phyloP scores from a whole-genome alignment of 2,888 invertebrate species.

The Ernsta delagoae region DNA sequence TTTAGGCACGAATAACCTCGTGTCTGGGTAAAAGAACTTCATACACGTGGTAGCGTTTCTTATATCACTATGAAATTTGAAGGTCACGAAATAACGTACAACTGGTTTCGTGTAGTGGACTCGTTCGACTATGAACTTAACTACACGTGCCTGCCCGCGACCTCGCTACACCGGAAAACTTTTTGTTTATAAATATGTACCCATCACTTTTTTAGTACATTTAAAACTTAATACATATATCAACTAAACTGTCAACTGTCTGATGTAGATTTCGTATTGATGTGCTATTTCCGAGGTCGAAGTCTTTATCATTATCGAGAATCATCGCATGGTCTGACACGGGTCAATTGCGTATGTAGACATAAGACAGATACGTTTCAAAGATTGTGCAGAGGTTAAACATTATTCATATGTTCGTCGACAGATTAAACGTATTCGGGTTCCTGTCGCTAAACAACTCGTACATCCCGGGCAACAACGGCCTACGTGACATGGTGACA shows the following conservation, averaged over 20 bases:
- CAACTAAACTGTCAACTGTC: not conserved
- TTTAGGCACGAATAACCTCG: not conserved
- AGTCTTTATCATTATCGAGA: too few relatives aligned
- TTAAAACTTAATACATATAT: not conserved
- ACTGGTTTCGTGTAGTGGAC: slow-evolving; percentile 3
- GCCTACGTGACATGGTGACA: slow-evolving; percentile 72
- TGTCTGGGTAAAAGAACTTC: not conserved
- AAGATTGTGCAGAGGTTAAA: not conserved
- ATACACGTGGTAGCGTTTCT: not conserved
- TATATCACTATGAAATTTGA: not conserved
- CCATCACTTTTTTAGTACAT: not conserved
- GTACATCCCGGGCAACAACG: slow-evolving; percentile 74
- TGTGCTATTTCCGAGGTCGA: not conserved
- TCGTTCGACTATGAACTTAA: slow-evolving; percentile 9
- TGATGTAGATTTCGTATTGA: not conserved
- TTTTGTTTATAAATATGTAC: slow-evolving; percentile 1
- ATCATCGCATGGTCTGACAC: not conserved
- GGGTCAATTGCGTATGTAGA: not conserved
- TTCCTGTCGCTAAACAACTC: slow-evolving; percentile 69
- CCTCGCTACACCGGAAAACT: slow-evolving; percentile 12
- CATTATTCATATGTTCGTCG: slow-evolving; percentile 30
- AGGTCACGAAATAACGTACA: slow-evolving; percentile 10
- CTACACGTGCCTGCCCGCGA: slow-evolving; percentile 18
- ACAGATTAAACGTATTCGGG: slow-evolving; percentile 73
- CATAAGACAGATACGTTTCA: not conserved